Percentiles rank a stretch among this genome's conserved stretches.
Conservation (phyloP, 2,888 invertebrate genomes). For the Pristionchus exspectatus region DNA sequence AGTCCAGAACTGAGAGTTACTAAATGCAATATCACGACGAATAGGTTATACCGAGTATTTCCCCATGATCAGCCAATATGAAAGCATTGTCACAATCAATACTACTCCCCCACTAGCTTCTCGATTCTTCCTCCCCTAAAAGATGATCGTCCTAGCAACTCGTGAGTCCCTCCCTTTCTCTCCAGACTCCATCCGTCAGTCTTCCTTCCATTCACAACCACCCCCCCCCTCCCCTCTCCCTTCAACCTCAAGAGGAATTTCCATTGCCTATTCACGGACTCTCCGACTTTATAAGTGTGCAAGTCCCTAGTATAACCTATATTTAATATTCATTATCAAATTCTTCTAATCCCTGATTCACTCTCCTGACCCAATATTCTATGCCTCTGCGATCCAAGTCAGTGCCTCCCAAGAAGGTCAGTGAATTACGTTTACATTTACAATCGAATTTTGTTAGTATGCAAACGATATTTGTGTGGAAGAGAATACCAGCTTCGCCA, state of each 20-base stretch:
- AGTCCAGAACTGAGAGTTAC: background rate
- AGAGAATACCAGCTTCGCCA: background rate
- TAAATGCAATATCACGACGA: background rate
- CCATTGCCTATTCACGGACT: slow-evolving; percentile 12
- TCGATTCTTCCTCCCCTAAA: background rate
- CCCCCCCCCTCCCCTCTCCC: background rate
- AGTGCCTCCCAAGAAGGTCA: slow-evolving; percentile 39
- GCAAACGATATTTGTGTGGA: background rate
- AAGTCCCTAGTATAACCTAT: background rate
- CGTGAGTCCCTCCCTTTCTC: background rate
- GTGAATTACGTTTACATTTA: background rate
- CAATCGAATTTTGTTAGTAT: background rate
- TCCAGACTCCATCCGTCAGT: slow-evolving; percentile 15
- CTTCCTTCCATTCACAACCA: slow-evolving; percentile 10
- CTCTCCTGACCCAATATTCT: background rate
- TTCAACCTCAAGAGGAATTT: background rate
- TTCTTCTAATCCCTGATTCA: background rate
- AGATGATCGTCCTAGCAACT: slow-evolving; percentile 23
- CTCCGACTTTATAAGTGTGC: slow-evolving; percentile 7
- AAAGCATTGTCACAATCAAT: slow-evolving; percentile 20
- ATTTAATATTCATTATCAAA: background rate
- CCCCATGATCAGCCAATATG: background rate
- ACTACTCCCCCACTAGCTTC: background rate
- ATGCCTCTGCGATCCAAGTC: slow-evolving; percentile 48
- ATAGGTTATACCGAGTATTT: background rate